Conservation (phyloP, 2,113 vertebrate species). For the Leucoraja erinaceus region DNA sequence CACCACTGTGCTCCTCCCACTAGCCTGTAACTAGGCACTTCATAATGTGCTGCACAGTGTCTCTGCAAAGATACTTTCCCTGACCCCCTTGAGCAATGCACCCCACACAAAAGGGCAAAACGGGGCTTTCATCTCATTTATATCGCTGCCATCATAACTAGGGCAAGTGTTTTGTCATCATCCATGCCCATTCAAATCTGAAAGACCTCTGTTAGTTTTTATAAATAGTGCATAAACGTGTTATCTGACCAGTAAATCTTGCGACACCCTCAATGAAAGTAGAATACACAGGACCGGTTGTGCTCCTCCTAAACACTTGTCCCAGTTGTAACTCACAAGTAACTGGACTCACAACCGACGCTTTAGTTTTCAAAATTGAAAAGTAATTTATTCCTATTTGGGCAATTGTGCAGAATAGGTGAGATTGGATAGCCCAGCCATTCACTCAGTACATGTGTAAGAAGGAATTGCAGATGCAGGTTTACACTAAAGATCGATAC, state of each 20-base stretch:
- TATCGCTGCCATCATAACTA: background rate
- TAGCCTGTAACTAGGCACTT: background rate
- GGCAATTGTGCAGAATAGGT: background rate
- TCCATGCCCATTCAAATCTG: background rate
- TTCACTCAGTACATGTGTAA: background rate
- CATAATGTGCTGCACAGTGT: background rate
- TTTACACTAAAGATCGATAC: too few relatives aligned
- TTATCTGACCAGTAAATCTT: background rate
- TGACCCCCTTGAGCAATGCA: background rate
- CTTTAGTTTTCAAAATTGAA: background rate
- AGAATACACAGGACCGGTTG: background rate
- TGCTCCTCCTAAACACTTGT: background rate
- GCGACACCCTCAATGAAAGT: background rate
- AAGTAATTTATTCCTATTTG: background rate
- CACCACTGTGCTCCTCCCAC: background rate
- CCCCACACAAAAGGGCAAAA: background rate
- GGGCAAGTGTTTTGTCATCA: background rate
- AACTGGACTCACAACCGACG: background rate
- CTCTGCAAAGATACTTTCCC: conserved; percentile 10
- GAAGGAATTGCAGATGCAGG: too few relatives aligned
- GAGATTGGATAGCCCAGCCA: background rate
- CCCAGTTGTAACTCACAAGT: background rate
- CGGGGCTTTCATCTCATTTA: background rate
- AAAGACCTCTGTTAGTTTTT: background rate
- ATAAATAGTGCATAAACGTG: background rate